phyloP scores from a whole-genome alignment of 2,797 vertebrate species.

The Siniperca scherzeri region DNA sequence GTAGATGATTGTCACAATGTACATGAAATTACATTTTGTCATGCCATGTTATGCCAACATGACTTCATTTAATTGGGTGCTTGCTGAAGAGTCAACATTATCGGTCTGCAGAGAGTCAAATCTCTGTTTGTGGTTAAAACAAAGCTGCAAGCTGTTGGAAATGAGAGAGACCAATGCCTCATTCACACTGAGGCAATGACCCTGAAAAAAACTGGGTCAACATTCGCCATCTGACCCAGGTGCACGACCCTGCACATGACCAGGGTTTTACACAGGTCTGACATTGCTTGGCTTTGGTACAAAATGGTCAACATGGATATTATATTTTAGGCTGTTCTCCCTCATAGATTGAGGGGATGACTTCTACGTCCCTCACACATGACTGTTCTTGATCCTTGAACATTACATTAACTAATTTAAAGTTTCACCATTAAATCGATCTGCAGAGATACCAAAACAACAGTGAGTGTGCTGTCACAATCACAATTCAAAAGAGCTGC shows the following conservation, averaged over 20 bases:
- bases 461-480: not conserved
- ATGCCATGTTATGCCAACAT: constrained; percentile 44
- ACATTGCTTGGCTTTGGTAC: not conserved
- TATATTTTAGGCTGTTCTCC: not conserved
- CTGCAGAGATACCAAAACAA: not conserved
- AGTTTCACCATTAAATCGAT: not conserved
- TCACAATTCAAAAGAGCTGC: not conserved
- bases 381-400: not conserved
- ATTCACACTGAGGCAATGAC: constrained; percentile 20
- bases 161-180: constrained; percentile 17
- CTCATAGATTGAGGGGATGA: not conserved
- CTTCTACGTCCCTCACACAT: not conserved
- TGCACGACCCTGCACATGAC: not conserved
- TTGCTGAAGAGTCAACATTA: constrained; percentile 53
- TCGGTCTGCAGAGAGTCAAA: constrained; percentile 34
- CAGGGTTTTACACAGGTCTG: not conserved
- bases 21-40: constrained; percentile 19
- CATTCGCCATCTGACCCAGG: not conserved
- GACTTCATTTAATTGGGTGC: constrained; percentile 40
- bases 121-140: constrained; percentile 57
- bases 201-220: constrained; percentile 17
- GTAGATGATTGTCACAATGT: not conserved
- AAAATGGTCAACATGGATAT: not conserved
- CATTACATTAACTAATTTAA: not conserved
- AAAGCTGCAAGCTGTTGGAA: constrained; percentile 45